A percentile compares a stretch with the other conserved stretches of the same genome.
These are phyloP conservation scores for Notolabrus celidotus DNA, from an alignment of 2,797 vertebrate species.

Conservation along the genomic window DNA sequence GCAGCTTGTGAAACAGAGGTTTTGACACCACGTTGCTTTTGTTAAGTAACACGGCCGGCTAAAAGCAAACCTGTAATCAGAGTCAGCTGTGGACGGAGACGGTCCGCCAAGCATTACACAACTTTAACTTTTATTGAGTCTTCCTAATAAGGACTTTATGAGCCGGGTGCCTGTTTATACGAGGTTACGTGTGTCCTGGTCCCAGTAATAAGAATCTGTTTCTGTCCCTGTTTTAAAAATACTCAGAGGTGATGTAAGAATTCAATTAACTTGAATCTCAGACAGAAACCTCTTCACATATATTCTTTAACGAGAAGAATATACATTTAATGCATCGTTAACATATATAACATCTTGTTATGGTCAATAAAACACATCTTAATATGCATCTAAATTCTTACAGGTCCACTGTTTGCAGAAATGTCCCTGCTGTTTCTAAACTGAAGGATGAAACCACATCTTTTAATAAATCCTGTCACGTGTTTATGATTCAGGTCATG, in stretches of 20 bases:
- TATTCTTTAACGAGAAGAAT: too few species aligned
- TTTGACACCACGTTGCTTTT: slow-evolving; percentile 9
- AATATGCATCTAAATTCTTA: too few species aligned
- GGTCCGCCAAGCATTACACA: slow-evolving; percentile 29
- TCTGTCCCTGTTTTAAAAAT: neutral
- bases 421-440: too few species aligned
- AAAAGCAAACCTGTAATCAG: slow-evolving; percentile 31
- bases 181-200: slow-evolving; percentile 14
- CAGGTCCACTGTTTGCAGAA: too few species aligned
- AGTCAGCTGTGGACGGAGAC: slow-evolving; percentile 24
- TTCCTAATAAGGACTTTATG: slow-evolving; percentile 33
- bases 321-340: too few species aligned
- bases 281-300: too few species aligned
- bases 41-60: neutral
- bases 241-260: neutral
- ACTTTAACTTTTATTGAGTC: slow-evolving; percentile 38
- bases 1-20: slow-evolving; percentile 6
- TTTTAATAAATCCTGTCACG: too few species aligned
- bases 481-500: too few species aligned
- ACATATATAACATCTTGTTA: neutral
- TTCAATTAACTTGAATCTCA: neutral
- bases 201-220: neutral
- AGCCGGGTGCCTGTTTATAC: slow-evolving; percentile 14
- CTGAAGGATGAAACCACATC: too few species aligned
- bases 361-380: too few species aligned